Base-by-base conservation (phyloP, 2,797 vertebrate species). In the Megalops cyprinoides region DNA sequence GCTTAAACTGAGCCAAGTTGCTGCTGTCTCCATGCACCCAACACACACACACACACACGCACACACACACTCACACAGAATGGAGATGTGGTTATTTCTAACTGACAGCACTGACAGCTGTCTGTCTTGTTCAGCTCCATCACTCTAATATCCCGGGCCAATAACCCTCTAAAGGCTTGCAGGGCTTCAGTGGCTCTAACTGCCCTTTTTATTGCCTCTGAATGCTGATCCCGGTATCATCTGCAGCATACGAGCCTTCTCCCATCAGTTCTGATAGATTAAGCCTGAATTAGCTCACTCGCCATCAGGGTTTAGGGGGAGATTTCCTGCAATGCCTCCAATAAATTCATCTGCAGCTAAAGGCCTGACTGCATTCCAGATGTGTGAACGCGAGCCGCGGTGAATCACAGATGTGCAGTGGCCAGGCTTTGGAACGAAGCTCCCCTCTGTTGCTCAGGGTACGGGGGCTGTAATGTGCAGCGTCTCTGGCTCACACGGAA, bases 241-340 rank as follows among this genome's bases (percentile, higher is more conserved):
- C 84, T 73, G 83, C 34, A 44, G 84, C n/a, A 69, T 80, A n/a
- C n/a, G n/a, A n/a, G n/a, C n/a, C n/a, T 39, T 67, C 18, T 62
- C 23, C 74, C 69, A 84, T 87, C 87, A 83, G 83, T 84, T 82
- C 84, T 80, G 77, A 83, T 84, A 28, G 69, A 73, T 39, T n/a
- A 81, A 81, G 82, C 81, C 81, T 74, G 87, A 88, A 88, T 80
- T 74, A 88, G 87, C 86, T 15, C 79, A 87, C 85, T 88, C 87
- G 58, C n/a, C 37, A 78, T 82, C 5, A 37, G 62, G 53, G 65
- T 76, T 84, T 69, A 34, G 31, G 78, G 82, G 15, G 60, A 80
- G 79, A 53, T 81, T 81, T 79, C 81, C 80, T 79, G 71, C 65
- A 74, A 79, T n/a, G 25, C 31, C 55, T 65, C 65, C 15, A 75